Conservation (phyloP, 1,140 invertebrate genomes). For the Meloidogyne exigua region DNA sequence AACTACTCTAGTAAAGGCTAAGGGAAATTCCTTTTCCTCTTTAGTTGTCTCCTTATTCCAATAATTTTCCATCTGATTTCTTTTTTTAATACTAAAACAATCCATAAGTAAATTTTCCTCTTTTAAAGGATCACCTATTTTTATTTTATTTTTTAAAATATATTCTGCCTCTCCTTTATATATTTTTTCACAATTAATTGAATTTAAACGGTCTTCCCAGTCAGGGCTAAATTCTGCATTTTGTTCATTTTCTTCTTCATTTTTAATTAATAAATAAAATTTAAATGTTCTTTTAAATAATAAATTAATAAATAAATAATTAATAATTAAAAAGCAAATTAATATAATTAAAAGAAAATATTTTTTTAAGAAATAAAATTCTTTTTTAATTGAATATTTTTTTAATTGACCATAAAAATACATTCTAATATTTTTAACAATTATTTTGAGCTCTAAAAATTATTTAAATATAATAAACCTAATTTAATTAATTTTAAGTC, state of each 20-base stretch:
- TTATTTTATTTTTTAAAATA: not conserved
- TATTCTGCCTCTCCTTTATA: not conserved
- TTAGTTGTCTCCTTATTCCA: slow-evolving; percentile 19
- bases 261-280: not conserved
- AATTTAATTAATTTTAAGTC: too few species aligned
- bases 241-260: not conserved
- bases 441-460: too few species aligned
- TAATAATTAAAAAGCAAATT: not conserved
- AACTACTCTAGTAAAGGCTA: slow-evolving; percentile 40
- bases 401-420: too few species aligned
- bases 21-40: slow-evolving; percentile 42
- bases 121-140: slow-evolving; percentile 6
- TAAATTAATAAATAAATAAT: not conserved
- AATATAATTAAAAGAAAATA: not conserved
- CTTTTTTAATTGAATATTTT: not conserved
- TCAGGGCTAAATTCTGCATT: not conserved
- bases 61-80: slow-evolving; percentile 19
- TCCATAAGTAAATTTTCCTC: slow-evolving; percentile 29
- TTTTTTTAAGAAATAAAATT: not conserved
- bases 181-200: not conserved
- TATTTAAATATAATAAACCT: too few species aligned
- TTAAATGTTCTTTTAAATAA: not conserved
- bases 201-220: not conserved
- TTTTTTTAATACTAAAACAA: slow-evolving; percentile 27
- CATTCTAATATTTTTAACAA: too few species aligned